Conservation (phyloP, 1,140 invertebrate genomes). For the Parapsyche elsis region DNA sequence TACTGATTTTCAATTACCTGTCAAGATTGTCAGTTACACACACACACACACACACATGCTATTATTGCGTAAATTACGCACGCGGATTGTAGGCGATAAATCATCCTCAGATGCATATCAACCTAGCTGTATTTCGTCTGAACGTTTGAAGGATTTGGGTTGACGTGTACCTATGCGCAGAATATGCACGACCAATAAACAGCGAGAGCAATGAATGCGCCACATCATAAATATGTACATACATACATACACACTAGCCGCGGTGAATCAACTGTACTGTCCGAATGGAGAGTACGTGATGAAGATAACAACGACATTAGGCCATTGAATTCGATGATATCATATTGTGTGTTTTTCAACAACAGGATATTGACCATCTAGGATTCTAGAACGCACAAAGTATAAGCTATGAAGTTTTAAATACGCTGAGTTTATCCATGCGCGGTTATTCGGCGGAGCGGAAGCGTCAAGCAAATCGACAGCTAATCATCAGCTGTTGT, state of each 20-base stretch:
- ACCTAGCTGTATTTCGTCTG: too few species aligned
- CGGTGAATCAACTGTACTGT: too few species aligned
- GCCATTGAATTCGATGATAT: conserved; percentile 15
- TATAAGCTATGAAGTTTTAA: too few species aligned
- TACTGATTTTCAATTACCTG: conserved; percentile 40
- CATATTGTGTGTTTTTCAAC: not conserved
- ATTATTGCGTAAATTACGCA: conserved; percentile 10
- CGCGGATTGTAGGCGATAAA: not conserved
- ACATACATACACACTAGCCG: too few species aligned
- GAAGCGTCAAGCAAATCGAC: not conserved
- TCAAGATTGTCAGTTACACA: conserved; percentile 14
- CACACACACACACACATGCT: not conserved
- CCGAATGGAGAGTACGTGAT: conserved; percentile 6
- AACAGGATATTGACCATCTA: conserved; percentile 1
- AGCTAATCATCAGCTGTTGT: not conserved
- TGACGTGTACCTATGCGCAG: too few species aligned
- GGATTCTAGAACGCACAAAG: too few species aligned
- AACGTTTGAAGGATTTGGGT: too few species aligned
- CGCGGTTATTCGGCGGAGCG: not conserved
- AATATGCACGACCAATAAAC: too few species aligned
- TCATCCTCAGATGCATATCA: not conserved
- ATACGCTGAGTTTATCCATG: too few species aligned
- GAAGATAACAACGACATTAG: conserved; percentile 11
- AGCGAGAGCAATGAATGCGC: too few species aligned
- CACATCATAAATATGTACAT: too few species aligned